Evolutionary conservation across 2,113 vertebrate species (phyloP), one percentile per base, ranked within the genome.

Genomic region (Cisticola juncidis): DNA sequence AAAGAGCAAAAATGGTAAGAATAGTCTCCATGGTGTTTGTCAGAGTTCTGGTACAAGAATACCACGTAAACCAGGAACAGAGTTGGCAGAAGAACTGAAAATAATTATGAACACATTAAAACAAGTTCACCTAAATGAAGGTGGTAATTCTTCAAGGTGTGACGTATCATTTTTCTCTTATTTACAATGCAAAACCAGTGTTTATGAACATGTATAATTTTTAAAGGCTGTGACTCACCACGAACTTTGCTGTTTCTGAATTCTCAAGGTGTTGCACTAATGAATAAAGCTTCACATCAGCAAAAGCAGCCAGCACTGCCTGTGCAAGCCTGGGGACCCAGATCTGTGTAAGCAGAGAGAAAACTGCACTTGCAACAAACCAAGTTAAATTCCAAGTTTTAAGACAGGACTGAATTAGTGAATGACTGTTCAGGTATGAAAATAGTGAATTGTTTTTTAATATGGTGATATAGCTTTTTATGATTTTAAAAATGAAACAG

Each of bases 21-120:
- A 98, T 97, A 23, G 99, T 97, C 97, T 99, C 99, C 98, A 98
- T 98, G 96, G 98, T 99, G 98, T 99, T 99, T 73, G 98, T 99
- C 79, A 99, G 98, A 68, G 99, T 99, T 95, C 99, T 98, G 81
- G 99, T 99, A 92, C 99, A 99, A 97, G 98, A 99, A 96, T 98
- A 99, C 99, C 99, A 99, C 0, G 99, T 99, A 96, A 99, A 99
- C 99, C 99, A 99, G 47, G 99, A 99, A 72, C 98, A 99, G 85
- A 99, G 84, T 94, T 99, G 99, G 96, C 99, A 99, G 95, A 99
- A 98, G 79, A 98, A 99, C 99, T 99, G 95, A 76, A 88, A 97
- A 88, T 35, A 92, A 84, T 84, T 47, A 95, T 10, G 28, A 95
- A 93, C 26, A 42, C 21, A 53, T 90, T 77, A 77, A 70, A 83